Evolutionary conservation across 2,888 invertebrate species (phyloP), one percentile per base, ranked within the genome.

Genomic region (Diaprepes abbreviatus): DNA sequence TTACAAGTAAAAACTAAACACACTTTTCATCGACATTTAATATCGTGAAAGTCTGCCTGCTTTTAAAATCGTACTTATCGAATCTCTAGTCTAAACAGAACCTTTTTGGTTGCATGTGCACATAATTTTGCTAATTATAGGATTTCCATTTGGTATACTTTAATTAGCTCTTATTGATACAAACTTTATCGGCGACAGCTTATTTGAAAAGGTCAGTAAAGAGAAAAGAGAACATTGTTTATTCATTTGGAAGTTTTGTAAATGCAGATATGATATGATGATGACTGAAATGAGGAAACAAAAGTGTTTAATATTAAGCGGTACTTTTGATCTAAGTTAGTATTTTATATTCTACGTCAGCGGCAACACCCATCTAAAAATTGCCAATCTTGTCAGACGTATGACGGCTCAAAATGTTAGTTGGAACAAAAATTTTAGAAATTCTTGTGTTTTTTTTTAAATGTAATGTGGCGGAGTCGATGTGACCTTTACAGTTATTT

Each of bases 81-180:
- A 14, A 21, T 19, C 1, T 21, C 48, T 35, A 60, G 60, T 60
- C 60, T 60, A 60, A 60, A 60, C 60, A 48, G 48, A 59, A 60
- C 45, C 21, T 60, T 35, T 45, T 33, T 59, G 45, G 6, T 17
- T 43, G 55, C 55, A 55, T 55, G 38, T 55, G 55, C 55, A 36
- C 55, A 36, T 36, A 38, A 43, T 28, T 43, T 38, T 28, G 31
- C 17, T 45, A 59, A 45, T 59, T 45, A 45, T 59, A 59, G n/a
- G 45, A 59, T 59, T 59, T 45, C 28, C 43, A 59, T 43, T 43
- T 40, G 7, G 43, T 28, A 58, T 55, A 21, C 17, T 55, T 55
- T 14, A 55, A 55, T 55, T 55, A 55, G 33, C 19, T 36, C 14
- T 12, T 55, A 55, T 55, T 55, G 38, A 55, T 21, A n/a, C 38